Evolutionary conservation across 2,797 vertebrate genomes (phyloP).

Genomic region (Notolepis coatsorum): DNA sequence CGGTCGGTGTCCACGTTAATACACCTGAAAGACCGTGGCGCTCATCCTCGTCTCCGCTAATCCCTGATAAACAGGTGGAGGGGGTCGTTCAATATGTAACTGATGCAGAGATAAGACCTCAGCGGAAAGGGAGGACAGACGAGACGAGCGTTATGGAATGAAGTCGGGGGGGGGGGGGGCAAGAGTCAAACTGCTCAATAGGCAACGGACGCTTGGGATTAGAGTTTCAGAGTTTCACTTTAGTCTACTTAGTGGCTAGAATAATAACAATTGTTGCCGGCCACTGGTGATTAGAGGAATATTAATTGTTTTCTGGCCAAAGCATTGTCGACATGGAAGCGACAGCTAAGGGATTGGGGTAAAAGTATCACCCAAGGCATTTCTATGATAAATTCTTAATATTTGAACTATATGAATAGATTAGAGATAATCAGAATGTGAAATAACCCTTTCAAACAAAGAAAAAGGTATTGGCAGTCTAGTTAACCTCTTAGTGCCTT

Average conservation of each 20-base stretch:
- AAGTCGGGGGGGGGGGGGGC: slow-evolving; percentile 55
- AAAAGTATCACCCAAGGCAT: background rate
- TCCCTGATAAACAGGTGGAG: slow-evolving; percentile 91
- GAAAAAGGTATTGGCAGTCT: background rate
- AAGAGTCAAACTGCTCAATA: slow-evolving; percentile 62
- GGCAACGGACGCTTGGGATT: slow-evolving; percentile 57
- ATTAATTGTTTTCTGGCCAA: slow-evolving; percentile 11
- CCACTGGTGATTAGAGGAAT: background rate
- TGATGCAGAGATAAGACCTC: slow-evolving; percentile 65
- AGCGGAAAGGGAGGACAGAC: slow-evolving; percentile 44
- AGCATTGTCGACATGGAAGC: background rate
- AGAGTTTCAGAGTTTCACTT: slow-evolving; percentile 43
- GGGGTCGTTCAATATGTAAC: slow-evolving; percentile 80
- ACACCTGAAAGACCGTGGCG: slow-evolving; percentile 68
- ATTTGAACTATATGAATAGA: no score
- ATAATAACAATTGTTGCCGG: background rate
- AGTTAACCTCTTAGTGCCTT: slow-evolving; percentile 12
- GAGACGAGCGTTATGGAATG: slow-evolving; percentile 56
- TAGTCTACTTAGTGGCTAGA: background rate
- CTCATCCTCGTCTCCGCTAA: slow-evolving; percentile 90
- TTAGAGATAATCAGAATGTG: background rate
- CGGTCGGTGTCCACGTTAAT: slow-evolving; percentile 78
- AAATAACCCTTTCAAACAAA: background rate
- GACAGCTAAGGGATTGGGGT: background rate
- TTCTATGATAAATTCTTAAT: no score